These are phyloP conservation scores for Zophobas atratus DNA, from an alignment of 1,140 invertebrate genomes.

Conservation along the genomic window DNA sequence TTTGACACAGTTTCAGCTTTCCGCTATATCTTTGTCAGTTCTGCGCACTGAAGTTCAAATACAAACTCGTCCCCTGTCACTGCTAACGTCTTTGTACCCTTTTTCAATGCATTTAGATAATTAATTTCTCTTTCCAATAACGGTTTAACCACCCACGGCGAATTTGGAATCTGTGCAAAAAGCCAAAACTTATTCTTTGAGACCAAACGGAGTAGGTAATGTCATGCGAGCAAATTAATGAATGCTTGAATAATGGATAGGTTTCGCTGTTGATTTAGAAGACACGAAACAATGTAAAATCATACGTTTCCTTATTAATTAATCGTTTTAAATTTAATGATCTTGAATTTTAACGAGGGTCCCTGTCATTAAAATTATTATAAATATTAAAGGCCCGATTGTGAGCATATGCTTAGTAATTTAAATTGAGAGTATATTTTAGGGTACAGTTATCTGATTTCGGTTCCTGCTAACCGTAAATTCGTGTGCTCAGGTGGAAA, in stretches of 20 bases:
- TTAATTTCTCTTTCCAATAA: too few species aligned
- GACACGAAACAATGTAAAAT: constrained; percentile 19
- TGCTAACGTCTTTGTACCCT: too few species aligned
- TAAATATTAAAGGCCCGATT: constrained; percentile 23
- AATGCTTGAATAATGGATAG: constrained; percentile 23
- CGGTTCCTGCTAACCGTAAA: constrained; percentile 22
- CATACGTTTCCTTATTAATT: constrained; percentile 29
- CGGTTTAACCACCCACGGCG: background rate
- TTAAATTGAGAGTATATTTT: constrained; percentile 34
- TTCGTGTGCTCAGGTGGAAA: constrained; percentile 11
- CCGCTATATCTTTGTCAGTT: too few species aligned
- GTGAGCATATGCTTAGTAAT: constrained; percentile 35
- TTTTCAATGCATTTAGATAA: too few species aligned
- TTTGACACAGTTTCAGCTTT: too few species aligned
- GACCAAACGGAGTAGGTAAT: background rate
- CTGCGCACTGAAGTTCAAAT: too few species aligned
- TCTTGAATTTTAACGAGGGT: constrained; percentile 37
- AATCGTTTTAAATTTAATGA: constrained; percentile 30
- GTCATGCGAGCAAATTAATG: background rate
- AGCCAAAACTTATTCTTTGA: background rate
- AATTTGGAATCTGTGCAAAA: background rate
- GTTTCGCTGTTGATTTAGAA: constrained; percentile 4
- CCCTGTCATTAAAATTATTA: constrained; percentile 40
- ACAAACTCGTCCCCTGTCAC: too few species aligned
- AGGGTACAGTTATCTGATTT: constrained; percentile 31